These are phyloP conservation scores for Polyodon spathula DNA, from an alignment of 2,113 vertebrate species.

Conservation along the genomic window DNA sequence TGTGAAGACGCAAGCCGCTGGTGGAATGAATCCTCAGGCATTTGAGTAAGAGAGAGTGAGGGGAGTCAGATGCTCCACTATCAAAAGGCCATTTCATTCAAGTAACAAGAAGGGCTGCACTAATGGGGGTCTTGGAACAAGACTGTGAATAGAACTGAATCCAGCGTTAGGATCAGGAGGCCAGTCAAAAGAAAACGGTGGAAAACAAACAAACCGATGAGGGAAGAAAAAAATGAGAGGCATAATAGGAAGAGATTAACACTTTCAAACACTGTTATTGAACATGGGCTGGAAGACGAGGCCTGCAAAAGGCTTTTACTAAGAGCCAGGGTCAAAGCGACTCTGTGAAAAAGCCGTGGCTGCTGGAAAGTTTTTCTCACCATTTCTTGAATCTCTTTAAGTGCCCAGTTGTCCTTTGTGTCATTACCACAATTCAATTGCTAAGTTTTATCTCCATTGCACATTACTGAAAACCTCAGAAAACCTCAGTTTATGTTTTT, in stretches of 20 bases:
- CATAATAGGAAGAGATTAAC: background rate
- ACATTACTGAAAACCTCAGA: too few species aligned
- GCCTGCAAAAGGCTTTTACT: background rate
- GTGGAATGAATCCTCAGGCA: background rate
- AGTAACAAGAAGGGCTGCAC: background rate
- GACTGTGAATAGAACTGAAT: background rate
- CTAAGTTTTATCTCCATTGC: too few species aligned
- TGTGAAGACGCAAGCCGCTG: constrained; percentile 11
- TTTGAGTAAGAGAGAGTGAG: background rate
- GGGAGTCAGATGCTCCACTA: background rate
- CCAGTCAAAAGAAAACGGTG: background rate
- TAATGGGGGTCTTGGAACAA: background rate
- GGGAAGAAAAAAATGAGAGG: background rate
- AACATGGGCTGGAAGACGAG: background rate
- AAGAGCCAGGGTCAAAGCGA: constrained; percentile 5
- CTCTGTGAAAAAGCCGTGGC: constrained; percentile 2
- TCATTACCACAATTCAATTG: too few species aligned
- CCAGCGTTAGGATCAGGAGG: background rate
- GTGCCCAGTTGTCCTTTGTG: background rate
- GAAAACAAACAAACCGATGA: background rate
- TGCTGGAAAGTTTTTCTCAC: constrained; percentile 4
- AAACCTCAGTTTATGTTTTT: too few species aligned
- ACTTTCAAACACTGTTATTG: background rate
- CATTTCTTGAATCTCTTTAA: background rate
- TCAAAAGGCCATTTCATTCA: constrained; percentile 2